Evolutionary conservation across 2,888 invertebrate species (phyloP), one percentile per base, ranked within the genome.

Genomic region (Chrysotoxum bicinctum): DNA sequence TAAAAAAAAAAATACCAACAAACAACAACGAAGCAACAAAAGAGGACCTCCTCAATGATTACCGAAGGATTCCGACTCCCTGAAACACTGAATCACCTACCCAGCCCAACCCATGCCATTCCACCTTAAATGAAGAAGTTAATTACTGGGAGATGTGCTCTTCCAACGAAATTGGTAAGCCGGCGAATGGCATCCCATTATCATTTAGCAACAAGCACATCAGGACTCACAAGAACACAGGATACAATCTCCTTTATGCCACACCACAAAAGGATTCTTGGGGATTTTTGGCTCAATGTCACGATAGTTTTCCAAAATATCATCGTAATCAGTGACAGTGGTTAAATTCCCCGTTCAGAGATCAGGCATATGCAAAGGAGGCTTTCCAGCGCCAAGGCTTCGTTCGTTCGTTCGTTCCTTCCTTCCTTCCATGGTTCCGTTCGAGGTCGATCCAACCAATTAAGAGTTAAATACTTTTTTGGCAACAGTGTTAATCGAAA

Each of bases 261-360:
- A 52, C 43, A 43, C 26, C 62, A 62, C 58, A 58, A 70, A 68
- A 56, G 50, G 56, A 79, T 69, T 43, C 58, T 37, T 48, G 37
- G 74, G 83, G 74, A 80, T 80, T 84, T 84, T 84, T 84, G 84
- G 84, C 84, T 79, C 79, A 84, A 66, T 72, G 70, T 80, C 75
- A 72, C 66, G 43, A 84, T 80, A 84, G 60, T 73, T 77, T 54
- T 62, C 80, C 40, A 73, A 82, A 82, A 68, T 75, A 76, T 80
- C 60, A 70, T 80, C 76, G 68, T 64, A 85, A 85, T 85, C 85
- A 85, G 81, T 81, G 76, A 77, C 73, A 73, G 81, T 81, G 80
- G 84, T 80, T 85, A 72, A 80, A 75, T 66, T 58, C 69, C 69
- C 54, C 73, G 45, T 60, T 19, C 50, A 69, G 69, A 70, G 56